Base-by-base conservation (phyloP, 2,888 invertebrate genomes). In the Xestia xanthographa region DNA sequence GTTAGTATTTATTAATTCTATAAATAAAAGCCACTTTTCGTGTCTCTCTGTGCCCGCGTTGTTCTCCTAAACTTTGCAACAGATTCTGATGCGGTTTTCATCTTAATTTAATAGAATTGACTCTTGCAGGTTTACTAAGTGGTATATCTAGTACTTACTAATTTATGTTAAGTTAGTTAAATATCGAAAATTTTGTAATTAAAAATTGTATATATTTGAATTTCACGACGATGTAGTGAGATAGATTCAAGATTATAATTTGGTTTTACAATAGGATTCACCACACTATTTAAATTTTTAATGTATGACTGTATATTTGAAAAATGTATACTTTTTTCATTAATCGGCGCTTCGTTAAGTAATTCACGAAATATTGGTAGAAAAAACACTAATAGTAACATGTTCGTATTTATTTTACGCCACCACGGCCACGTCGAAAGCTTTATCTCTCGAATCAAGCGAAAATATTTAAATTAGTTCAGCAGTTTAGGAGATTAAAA, bases 401-500 rank as follows among this genome's bases (percentile, higher is more conserved):
- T 38, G 5, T 38, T 22, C n/a, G n/a, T n/a, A n/a, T n/a, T 2
- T 41, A 5, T 22, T 29, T 29, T 22, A 43, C 14, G 2, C 8
- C 17, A 58, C 4, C 14, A 22, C 34, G 34, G n/a, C n/a, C n/a
- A n/a, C 2, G 22, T n/a, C 17, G 20, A 38, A 67, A 41, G 20
- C 60, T 41, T 41, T 26, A 60, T 41, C 41, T 41, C 26, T 65
- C 17, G 50, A 67, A 56, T 26, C 8, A 17, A 20, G 17, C 22
- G 22, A 62, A 26, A 29, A 26, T 80, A 72, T 66, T 66, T 43
- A 67, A 76, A 67, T 70, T 38, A 34, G 66, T 45, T 53, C 12
- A 71, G 63, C 83, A 70, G 73, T 73, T 83, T 67, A 65, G 38
- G 50, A 73, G 73, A 77, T 82, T 68, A 71, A 70, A 56, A 56